A percentile compares a stretch with the other conserved stretches of the same genome.
Evolutionary conservation across 2,797 vertebrate species (phyloP).

Genomic region (Gastrophryne carolinensis): DNA sequence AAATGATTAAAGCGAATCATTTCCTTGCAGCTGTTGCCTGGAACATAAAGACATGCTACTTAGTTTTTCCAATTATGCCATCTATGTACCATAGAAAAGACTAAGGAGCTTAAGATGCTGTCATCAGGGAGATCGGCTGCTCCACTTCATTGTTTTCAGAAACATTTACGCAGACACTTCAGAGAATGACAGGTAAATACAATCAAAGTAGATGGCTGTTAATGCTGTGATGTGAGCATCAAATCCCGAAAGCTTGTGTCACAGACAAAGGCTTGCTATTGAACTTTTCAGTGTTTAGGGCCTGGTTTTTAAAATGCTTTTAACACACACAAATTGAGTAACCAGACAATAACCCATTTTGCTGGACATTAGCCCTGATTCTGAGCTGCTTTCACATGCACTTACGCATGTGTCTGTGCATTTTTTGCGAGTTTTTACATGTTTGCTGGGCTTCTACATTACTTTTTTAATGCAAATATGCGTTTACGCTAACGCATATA

Average conservation of each 20-base stretch:
- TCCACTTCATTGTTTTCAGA: neutral
- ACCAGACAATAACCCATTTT: too few species aligned
- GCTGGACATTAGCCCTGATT: too few species aligned
- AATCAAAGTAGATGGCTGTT: neutral
- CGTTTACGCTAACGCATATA: too few species aligned
- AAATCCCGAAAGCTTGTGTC: conserved; percentile 1
- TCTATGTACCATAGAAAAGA: conserved; percentile 3
- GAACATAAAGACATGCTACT: conserved; percentile 3
- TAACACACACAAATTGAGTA: too few species aligned
- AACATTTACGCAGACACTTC: neutral
- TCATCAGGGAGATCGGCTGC: neutral
- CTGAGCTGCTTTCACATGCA: too few species aligned
- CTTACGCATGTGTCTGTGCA: too few species aligned
- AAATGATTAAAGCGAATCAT: conserved; percentile 20
- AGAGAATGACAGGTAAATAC: conserved; percentile 1
- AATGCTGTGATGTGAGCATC: neutral
- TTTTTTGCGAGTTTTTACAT: too few species aligned
- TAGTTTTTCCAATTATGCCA: neutral
- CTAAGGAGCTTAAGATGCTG: neutral
- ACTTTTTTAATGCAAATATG: too few species aligned
- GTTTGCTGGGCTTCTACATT: too few species aligned
- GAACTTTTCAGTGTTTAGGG: neutral
- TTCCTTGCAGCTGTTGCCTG: conserved; percentile 26
- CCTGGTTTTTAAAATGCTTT: too few species aligned
- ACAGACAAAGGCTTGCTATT: neutral